phyloP scores from a whole-genome alignment of 2,797 vertebrate species.

The Neopelma chrysocephalum region DNA sequence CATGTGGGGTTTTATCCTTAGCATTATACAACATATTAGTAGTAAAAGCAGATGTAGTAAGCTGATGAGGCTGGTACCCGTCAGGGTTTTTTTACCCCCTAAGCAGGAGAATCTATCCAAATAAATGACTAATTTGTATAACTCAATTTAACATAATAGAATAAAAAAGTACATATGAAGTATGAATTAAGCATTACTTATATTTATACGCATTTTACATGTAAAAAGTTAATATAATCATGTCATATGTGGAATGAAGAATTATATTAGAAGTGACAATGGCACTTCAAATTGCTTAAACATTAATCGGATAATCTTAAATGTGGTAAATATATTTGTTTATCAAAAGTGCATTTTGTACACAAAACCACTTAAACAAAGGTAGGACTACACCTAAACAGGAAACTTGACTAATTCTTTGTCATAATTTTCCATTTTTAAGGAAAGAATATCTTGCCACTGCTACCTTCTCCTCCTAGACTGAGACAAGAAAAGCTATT shows the following conservation, averaged over 20 bases:
- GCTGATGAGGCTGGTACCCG: background rate
- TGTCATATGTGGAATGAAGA: background rate
- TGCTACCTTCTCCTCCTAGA: background rate
- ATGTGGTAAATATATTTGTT: background rate
- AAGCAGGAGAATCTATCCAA: background rate
- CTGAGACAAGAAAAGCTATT: background rate
- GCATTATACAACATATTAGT: background rate
- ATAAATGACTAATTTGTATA: background rate
- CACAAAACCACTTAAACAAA: background rate
- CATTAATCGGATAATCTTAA: background rate
- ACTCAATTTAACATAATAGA: background rate
- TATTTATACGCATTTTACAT: background rate
- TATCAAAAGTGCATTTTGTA: background rate
- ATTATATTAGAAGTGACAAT: background rate
- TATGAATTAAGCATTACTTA: background rate
- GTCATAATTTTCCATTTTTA: background rate
- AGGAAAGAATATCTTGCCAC: background rate
- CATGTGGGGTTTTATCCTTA: background rate
- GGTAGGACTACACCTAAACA: background rate
- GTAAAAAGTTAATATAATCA: background rate
- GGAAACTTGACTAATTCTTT: background rate
- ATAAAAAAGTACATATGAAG: background rate
- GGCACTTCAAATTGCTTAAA: background rate
- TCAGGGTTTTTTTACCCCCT: background rate
- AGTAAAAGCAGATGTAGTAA: background rate